A percentile compares a stretch with the other conserved stretches of the same genome.
phyloP scores from a whole-genome alignment of 2,888 invertebrate species.

The Apotomis betuletana region DNA sequence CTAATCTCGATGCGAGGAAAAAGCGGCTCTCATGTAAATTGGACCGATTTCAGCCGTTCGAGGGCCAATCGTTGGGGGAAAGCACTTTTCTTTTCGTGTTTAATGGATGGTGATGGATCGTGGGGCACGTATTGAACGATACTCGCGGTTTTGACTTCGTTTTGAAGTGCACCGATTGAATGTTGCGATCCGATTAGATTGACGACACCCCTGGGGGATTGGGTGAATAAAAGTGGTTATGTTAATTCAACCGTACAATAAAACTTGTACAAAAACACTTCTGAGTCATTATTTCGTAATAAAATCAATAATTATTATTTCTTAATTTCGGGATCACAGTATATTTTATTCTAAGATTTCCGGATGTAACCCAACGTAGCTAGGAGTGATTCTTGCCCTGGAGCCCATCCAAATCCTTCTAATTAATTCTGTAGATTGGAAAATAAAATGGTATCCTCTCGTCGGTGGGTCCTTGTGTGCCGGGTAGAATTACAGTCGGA shows the following conservation, averaged over 20 bases:
- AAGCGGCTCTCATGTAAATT: conserved; percentile 84
- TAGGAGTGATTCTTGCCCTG: conserved; percentile 19
- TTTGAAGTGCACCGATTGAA: conserved; percentile 72
- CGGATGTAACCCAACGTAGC: neutral
- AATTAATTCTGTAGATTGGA: conserved; percentile 68
- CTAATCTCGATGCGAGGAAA: conserved; percentile 83
- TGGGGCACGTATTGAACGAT: conserved; percentile 72
- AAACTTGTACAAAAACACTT: neutral
- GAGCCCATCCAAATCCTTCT: conserved; percentile 50
- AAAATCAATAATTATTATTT: neutral
- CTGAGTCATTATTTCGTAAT: neutral
- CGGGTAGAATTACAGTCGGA: conserved; percentile 81
- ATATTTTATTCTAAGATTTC: neutral
- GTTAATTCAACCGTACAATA: conserved; percentile 2
- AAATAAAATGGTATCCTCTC: conserved; percentile 67
- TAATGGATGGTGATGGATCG: conserved; percentile 84
- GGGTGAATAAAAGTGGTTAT: conserved; percentile 23
- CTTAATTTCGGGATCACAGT: neutral
- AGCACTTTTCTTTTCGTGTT: conserved; percentile 83
- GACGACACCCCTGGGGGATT: conserved; percentile 43
- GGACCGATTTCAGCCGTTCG: conserved; percentile 69
- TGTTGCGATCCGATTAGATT: conserved; percentile 60
- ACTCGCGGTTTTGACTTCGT: conserved; percentile 80
- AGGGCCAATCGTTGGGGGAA: conserved; percentile 81
- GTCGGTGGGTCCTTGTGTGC: conserved; percentile 50